Base-by-base conservation (phyloP, 2,797 vertebrate genomes). In the Peromyscus nudipes region DNA sequence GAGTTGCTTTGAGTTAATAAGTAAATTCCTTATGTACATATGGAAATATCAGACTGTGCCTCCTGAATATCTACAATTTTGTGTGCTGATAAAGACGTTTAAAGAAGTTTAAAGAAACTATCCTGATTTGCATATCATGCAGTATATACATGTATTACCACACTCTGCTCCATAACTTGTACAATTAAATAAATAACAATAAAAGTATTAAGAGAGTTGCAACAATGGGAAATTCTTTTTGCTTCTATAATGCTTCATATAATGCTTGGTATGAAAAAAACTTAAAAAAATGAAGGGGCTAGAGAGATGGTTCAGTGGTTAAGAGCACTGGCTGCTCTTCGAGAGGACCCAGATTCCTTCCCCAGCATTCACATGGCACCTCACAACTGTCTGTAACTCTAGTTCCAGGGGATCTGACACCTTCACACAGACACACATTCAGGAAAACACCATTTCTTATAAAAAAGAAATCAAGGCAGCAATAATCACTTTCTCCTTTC, bases 131-230 rank as follows among this genome's bases (percentile, higher is more conserved):
- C 57, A n/a, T 46, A 87, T 73, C 31, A 40, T 57, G 25, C 1
- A 40, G 4, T 52, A 60, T 80, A 17, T 40, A 80, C 64, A 73
- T 27, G 14, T 40, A 52, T 52, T 34, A 64, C 31, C 19, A 57
- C 2, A 91, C 34, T 86, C 82, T 80, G 17, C 6, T n/a, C 40
- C 16, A 11, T 69, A 80, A 91, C 55, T 86, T 21, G 9, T 52
- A 27, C 43, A 86, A 34, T 60, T 79, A 95, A 69, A 62, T 86
- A 79, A 85, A 49, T 85, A 86, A 69, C 49, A 86, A 62, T 52
- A 43, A 69, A 71, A 94, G 83, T 79, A 57, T 29, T 37, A 89
- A 31, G 25, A 73, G 46, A 27, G 6, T 52, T 34, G 23, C 91
- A 91, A 75, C 0, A 25, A 85, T 77, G 40, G 91, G 62, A 89